Percentiles rank a stretch among this genome's conserved stretches.
phyloP scores from a whole-genome alignment of 2,113 vertebrate species.

The Isichthys henryi region DNA sequence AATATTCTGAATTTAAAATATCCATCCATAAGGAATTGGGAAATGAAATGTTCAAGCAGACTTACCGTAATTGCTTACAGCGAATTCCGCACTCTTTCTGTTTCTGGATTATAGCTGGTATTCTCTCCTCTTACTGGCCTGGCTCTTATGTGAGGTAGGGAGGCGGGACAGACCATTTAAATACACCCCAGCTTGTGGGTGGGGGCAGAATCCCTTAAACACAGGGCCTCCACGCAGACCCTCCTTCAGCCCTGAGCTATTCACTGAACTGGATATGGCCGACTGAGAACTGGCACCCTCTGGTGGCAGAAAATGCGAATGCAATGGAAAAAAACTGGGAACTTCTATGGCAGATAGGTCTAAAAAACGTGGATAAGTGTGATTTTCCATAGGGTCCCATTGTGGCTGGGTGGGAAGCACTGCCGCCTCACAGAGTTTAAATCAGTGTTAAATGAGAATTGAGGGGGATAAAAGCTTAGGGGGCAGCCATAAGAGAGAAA shows the following conservation, averaged over 20 bases:
- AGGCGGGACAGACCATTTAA: slow-evolving; percentile 47
- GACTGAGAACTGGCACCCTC: not conserved
- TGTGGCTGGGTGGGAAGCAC: not conserved
- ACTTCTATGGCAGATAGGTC: not conserved
- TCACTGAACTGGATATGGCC: not conserved
- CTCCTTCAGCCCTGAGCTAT: not conserved
- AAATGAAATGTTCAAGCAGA: not conserved
- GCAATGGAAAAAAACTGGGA: not conserved
- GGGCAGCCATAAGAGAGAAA: not conserved
- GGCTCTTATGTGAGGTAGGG: slow-evolving; percentile 41
- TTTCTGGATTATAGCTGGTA: slow-evolving; percentile 28
- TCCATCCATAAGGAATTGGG: not conserved
- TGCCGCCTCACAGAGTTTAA: not conserved
- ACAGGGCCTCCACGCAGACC: slow-evolving; percentile 22
- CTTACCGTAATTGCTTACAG: not conserved
- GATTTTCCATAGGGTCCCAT: not conserved
- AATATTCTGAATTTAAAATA: not conserved
- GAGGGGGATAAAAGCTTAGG: not conserved
- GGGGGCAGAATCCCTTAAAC: slow-evolving; percentile 39
- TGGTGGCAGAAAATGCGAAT: not conserved
- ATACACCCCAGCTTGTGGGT: slow-evolving; percentile 34
- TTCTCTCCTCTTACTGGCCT: slow-evolving; percentile 33
- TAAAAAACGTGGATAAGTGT: not conserved
- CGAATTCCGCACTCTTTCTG: not conserved
- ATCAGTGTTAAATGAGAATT: not conserved